Evolutionary conservation across 1,140 invertebrate species (phyloP).

Genomic region (Drosophila kepulauana): DNA sequence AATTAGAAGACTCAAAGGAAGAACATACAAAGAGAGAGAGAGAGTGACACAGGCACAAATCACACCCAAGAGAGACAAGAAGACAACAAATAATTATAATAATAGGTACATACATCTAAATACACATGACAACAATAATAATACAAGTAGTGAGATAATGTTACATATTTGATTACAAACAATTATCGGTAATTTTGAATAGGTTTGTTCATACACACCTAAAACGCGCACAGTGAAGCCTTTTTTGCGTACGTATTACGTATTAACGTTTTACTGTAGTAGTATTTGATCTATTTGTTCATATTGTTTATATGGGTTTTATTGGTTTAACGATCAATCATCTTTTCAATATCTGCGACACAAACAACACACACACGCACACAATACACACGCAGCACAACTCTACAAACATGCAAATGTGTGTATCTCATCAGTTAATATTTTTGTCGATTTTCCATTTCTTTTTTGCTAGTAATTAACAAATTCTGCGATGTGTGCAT

Average conservation of each 20-base stretch:
- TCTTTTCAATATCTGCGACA: constrained; percentile 34
- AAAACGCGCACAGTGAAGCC: constrained; percentile 74
- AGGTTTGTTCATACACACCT: constrained; percentile 72
- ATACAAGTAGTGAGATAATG: constrained; percentile 27
- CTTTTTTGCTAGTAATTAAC: constrained; percentile 6
- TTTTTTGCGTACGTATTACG: constrained; percentile 53
- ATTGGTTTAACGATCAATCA: constrained; percentile 50
- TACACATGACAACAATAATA: constrained; percentile 51
- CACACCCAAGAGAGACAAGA: constrained; percentile 21
- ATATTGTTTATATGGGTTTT: constrained; percentile 49
- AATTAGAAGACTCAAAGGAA: constrained; percentile 1
- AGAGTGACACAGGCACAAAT: constrained; percentile 35
- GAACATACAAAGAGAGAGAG: not conserved
- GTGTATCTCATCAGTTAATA: constrained; percentile 18
- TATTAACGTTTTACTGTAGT: constrained; percentile 44
- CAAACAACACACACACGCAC: constrained; percentile 26
- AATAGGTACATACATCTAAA: constrained; percentile 24
- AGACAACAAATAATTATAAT: constrained; percentile 16
- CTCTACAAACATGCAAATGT: constrained; percentile 11
- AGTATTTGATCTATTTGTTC: constrained; percentile 43
- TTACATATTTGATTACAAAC: constrained; percentile 30
- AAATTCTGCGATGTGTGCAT: constrained; percentile 13
- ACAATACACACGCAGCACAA: constrained; percentile 24
- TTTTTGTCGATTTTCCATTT: constrained; percentile 11
- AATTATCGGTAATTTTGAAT: constrained; percentile 48